Conservation (phyloP, 2,797 vertebrate genomes). For the Gymnopithys bicolor region DNA sequence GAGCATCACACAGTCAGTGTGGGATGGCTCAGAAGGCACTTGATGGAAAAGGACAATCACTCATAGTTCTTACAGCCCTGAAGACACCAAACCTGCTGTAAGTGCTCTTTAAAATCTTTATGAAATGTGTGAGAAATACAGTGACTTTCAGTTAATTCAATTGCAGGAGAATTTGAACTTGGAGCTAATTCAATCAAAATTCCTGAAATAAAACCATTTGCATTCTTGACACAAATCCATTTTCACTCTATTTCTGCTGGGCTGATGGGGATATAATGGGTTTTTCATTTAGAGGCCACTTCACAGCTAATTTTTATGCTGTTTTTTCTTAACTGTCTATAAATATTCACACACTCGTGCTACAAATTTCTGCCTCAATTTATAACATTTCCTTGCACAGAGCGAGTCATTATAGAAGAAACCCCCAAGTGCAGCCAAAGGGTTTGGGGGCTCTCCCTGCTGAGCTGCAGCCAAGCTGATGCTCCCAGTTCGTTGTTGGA, state of each 20-base stretch:
- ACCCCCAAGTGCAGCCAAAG: neutral
- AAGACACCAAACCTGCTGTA: neutral
- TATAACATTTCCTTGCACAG: neutral
- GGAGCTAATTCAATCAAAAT: slow-evolving; percentile 31
- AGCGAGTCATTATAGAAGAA: slow-evolving; percentile 4
- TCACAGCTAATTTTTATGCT: slow-evolving; percentile 22
- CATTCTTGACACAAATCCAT: slow-evolving; percentile 13
- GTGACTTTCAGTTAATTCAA: slow-evolving; percentile 15
- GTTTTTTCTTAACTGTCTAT: neutral
- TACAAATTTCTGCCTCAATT: slow-evolving; percentile 22
- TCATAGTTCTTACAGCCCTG: neutral
- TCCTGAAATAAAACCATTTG: slow-evolving; percentile 4
- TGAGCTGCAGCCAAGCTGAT: neutral
- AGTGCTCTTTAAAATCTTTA: slow-evolving; percentile 5
- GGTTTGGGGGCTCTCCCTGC: neutral
- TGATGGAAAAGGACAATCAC: neutral
- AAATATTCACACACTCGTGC: neutral
- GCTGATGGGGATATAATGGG: slow-evolving; percentile 5
- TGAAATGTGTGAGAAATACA: slow-evolving; percentile 20
- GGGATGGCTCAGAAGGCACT: neutral
- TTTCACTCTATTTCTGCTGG: neutral
- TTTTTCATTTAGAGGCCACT: slow-evolving; percentile 29
- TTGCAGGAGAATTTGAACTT: slow-evolving; percentile 22
- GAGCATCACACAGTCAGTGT: neutral
- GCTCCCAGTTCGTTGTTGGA: neutral